Evolutionary conservation across 2,797 vertebrate genomes (phyloP), one percentile per base, ranked within the genome.

Genomic region (Rallus crepitans): DNA sequence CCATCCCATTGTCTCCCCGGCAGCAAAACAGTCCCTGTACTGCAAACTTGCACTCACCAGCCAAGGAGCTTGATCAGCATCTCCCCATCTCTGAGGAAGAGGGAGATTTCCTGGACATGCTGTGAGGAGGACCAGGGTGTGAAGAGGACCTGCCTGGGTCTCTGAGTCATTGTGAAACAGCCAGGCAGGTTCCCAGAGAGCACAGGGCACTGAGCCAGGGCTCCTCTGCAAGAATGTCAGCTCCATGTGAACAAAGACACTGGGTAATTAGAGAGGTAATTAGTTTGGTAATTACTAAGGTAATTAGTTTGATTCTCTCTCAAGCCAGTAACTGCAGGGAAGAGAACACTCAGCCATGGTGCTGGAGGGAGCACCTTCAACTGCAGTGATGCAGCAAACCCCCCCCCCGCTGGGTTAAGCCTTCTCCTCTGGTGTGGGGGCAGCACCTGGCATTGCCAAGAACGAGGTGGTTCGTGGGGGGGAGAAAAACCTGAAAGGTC

Each of bases 301-400:
- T 95, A 97, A 97, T 97, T 97, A 97, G 95, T 94, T 96, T 93
- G 89, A 83, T 95, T 97, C 92, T 94, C 93, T 96, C 87, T 96
- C 93, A 76, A 94, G 82, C 95, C 85, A 93, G 52, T 81, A 88
- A 73, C 94, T 93, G 95, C 92, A 93, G 93, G 56, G 77, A 84
- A 66, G 80, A 65, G 85, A 64, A 48, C 15, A 18, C 64, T 45
- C 61, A 65, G 63, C 53, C 64, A 2, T 27, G 37, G 78, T 72
- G 77, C 79, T 90, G 93, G 87, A 93, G 85, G 90, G 92, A 91
- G 70, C 91, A 83, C 65, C 72, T 90, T 82, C 82, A 75, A 57
- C 55, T 27, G 50, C 40, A 14, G 78, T 11, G 70, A 52, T 66
- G 76, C 91, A 72, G 76, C 50, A 45, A 2, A 19, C 70, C 30